Conservation (phyloP, 1,140 invertebrate genomes). For the Microplitis mediator region DNA sequence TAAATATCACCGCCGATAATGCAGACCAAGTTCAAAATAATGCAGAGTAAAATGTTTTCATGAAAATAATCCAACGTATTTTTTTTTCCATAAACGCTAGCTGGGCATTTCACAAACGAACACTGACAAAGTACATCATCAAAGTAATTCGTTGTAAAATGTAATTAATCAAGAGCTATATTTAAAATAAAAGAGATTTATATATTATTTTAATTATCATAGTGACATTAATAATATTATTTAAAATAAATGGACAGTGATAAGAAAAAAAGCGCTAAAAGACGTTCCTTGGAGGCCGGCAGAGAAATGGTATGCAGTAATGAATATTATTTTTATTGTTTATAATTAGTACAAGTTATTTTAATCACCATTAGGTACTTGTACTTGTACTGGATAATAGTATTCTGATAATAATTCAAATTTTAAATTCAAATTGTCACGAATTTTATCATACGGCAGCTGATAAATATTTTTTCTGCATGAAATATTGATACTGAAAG, state of each 20-base stretch:
- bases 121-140: too few relatives aligned
- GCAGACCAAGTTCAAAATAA: background rate
- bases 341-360: slow-evolving; percentile 31
- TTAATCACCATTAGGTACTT: slow-evolving; percentile 18
- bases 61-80: background rate
- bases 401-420: background rate
- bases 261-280: slow-evolving; percentile 33
- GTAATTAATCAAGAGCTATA: background rate
- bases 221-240: background rate
- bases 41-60: background rate
- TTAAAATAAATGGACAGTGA: slow-evolving; percentile 43
- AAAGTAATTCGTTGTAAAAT: too few relatives aligned
- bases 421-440: too few relatives aligned
- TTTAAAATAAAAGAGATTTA: background rate
- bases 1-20: background rate
- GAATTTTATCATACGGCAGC: too few relatives aligned
- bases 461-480: background rate
- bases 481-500: background rate
- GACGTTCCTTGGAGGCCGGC: slow-evolving; percentile 43
- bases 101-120: slow-evolving; percentile 3
- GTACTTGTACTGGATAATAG: background rate
- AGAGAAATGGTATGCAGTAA: slow-evolving; percentile 43
- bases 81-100: background rate
- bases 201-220: background rate
- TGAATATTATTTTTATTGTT: slow-evolving; percentile 15